phyloP scores from a whole-genome alignment of 1,140 invertebrate genomes.

The Aphidius gifuensis region DNA sequence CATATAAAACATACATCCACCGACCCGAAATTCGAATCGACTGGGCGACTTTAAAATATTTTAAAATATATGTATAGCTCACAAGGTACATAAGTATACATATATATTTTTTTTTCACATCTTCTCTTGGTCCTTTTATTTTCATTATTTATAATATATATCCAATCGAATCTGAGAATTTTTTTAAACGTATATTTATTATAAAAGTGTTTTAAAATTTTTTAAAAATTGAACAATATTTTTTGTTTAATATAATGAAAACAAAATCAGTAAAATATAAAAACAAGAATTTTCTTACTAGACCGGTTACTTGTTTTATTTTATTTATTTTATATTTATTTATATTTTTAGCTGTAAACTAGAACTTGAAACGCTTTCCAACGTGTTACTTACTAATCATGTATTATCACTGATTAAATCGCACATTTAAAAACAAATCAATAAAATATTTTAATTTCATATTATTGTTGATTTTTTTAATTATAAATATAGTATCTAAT shows the following conservation, averaged over 20 bases:
- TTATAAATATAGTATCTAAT: too few relatives aligned
- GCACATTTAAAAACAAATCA: too few relatives aligned
- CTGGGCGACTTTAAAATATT: too few relatives aligned
- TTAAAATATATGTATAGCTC: too few relatives aligned
- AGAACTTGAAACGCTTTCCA: constrained; percentile 14
- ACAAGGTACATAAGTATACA: too few relatives aligned
- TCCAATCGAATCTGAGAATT: background rate
- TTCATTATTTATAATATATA: background rate
- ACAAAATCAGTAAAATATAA: constrained; percentile 5
- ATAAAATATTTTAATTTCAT: too few relatives aligned
- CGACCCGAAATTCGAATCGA: constrained; percentile 24
- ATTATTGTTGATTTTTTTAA: too few relatives aligned
- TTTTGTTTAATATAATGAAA: background rate
- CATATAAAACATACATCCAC: background rate
- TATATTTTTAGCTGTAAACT: constrained; percentile 9
- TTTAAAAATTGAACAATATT: background rate
- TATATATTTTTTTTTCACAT: too few relatives aligned
- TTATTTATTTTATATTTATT: background rate
- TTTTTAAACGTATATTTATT: too few relatives aligned
- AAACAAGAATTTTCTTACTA: constrained; percentile 9
- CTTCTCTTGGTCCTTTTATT: background rate
- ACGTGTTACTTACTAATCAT: background rate
- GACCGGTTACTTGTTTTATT: constrained; percentile 15
- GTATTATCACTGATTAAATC: too few relatives aligned
- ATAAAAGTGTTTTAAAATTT: too few relatives aligned